A percentile compares a stretch with the other conserved stretches of the same genome.
These are phyloP conservation scores for Mythimna pallens DNA, from an alignment of 2,888 invertebrate species.

Conservation along the genomic window DNA sequence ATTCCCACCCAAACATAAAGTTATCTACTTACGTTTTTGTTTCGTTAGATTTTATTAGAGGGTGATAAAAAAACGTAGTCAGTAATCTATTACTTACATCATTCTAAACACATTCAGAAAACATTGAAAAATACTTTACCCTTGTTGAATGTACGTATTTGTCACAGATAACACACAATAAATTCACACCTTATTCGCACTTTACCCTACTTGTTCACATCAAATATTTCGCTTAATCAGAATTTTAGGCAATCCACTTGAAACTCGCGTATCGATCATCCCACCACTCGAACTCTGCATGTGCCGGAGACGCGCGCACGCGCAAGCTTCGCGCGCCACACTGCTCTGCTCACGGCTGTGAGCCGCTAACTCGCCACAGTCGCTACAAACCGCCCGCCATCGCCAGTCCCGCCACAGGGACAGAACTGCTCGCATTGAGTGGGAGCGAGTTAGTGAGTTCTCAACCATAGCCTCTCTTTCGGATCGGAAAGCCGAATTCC, in stretches of 20 bases:
- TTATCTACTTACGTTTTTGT: too few species aligned
- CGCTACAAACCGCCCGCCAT: neutral
- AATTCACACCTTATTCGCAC: slow-evolving; percentile 15
- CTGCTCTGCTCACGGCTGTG: neutral
- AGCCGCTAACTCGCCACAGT: too few species aligned
- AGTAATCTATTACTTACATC: neutral
- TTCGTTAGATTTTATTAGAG: too few species aligned
- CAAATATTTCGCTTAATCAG: slow-evolving; percentile 20
- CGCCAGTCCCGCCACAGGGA: neutral
- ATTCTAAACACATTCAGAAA: neutral
- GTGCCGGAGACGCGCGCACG: slow-evolving; percentile 23
- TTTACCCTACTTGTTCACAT: slow-evolving; percentile 5
- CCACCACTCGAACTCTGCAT: slow-evolving; percentile 19
- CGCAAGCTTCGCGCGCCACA: slow-evolving; percentile 36
- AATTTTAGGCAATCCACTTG: slow-evolving; percentile 19
- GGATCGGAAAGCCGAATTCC: too few species aligned
- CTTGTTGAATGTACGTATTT: neutral
- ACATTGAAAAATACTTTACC: slow-evolving; percentile 17
- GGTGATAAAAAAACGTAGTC: too few species aligned
- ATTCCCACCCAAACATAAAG: too few species aligned
- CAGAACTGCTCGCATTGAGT: neutral
- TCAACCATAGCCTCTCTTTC: too few species aligned
- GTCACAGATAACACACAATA: slow-evolving; percentile 9
- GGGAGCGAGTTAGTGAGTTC: too few species aligned
- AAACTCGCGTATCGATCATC: slow-evolving; percentile 27